phyloP scores from a whole-genome alignment of 2,113 vertebrate genomes.

The Hippocampus comes region DNA sequence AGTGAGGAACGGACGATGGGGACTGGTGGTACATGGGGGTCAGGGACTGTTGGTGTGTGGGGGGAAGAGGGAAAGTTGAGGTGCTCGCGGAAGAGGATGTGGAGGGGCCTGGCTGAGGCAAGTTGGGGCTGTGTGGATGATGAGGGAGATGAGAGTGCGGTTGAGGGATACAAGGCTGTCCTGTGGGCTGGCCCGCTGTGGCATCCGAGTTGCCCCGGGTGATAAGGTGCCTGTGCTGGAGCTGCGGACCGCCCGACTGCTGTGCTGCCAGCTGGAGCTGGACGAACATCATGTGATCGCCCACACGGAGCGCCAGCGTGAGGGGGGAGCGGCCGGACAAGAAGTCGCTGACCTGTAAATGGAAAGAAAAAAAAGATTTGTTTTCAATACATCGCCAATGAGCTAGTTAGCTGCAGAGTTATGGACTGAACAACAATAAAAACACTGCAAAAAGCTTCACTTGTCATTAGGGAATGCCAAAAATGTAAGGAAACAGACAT shows the following conservation, averaged over 20 bases:
- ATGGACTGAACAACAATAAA: neutral
- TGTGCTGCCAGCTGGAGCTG: conserved; percentile 95
- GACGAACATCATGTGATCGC: conserved; percentile 99
- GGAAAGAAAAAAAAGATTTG: conserved; percentile 12
- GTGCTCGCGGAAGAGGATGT: conserved; percentile 46
- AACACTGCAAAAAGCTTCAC: neutral
- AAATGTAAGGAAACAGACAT: too few species aligned
- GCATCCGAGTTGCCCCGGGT: conserved; percentile 69
- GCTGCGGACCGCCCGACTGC: conserved; percentile 81
- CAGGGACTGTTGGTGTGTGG: conserved; percentile 58
- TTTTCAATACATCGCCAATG: neutral
- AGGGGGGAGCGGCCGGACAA: conserved; percentile 93
- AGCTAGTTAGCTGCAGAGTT: neutral
- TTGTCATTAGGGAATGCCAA: neutral
- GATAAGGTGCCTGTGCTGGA: conserved; percentile 85
- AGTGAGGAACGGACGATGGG: conserved; percentile 62
- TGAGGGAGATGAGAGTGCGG: conserved; percentile 54
- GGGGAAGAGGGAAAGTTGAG: conserved; percentile 53
- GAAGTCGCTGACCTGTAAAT: conserved; percentile 92
- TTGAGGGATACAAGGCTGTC: conserved; percentile 64
- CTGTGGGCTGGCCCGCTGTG: conserved; percentile 74
- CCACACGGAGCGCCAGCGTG: conserved; percentile 91
- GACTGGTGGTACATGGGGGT: conserved; percentile 64
- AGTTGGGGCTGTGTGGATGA: conserved; percentile 56
- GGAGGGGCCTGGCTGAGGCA: conserved; percentile 49